Percentiles rank a stretch among this genome's conserved stretches.
These are phyloP conservation scores for Hylia prasina DNA, from an alignment of 2,113 vertebrate species.

Conservation along the genomic window DNA sequence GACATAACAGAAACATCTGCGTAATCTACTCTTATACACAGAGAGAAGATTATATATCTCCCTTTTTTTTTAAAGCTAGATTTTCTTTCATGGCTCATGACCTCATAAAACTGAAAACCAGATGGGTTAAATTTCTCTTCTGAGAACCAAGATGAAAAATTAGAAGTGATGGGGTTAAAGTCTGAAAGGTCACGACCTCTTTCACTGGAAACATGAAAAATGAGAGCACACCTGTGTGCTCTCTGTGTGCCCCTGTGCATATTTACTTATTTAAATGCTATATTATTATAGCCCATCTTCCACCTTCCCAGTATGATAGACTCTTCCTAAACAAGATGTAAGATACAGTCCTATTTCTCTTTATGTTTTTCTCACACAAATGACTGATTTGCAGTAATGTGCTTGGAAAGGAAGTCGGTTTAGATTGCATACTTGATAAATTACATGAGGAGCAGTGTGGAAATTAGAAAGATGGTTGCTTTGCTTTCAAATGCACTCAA, in stretches of 20 bases:
- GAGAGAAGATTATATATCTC: background rate
- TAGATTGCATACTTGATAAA: slow-evolving; percentile 40
- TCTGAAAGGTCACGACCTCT: background rate
- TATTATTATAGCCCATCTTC: background rate
- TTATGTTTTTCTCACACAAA: background rate
- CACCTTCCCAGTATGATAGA: background rate
- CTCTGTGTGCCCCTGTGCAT: background rate
- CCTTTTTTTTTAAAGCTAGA: background rate
- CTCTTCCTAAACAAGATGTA: background rate
- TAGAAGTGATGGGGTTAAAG: slow-evolving; percentile 6
- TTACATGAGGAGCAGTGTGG: slow-evolving; percentile 14
- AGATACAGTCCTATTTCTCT: background rate
- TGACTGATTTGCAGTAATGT: background rate
- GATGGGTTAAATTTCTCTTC: slow-evolving; percentile 24
- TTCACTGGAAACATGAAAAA: slow-evolving; percentile 18
- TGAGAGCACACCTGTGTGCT: background rate
- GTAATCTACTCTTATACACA: background rate
- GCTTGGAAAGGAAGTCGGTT: background rate
- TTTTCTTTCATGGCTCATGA: slow-evolving; percentile 21
- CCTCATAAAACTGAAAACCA: slow-evolving; percentile 28
- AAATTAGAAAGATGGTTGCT: background rate
- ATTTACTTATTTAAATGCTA: background rate
- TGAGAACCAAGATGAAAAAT: background rate
- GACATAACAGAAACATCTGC: background rate
- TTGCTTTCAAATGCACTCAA: slow-evolving; percentile 10